Base-by-base conservation (phyloP, 2,888 invertebrate genomes). In the Agrotis exclamationis region DNA sequence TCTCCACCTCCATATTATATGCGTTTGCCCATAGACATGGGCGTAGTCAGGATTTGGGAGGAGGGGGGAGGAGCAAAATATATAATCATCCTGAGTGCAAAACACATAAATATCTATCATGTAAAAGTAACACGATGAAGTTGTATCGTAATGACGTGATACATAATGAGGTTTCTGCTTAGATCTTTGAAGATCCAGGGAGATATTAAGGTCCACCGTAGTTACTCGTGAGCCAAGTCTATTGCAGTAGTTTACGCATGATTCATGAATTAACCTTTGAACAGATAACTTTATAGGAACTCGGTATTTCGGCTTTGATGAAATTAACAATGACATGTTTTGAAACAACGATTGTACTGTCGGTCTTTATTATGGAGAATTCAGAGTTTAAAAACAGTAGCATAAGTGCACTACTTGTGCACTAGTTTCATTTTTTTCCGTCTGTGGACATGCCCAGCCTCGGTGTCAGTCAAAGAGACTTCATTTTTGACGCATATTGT, bases 41-140 rank as follows among this genome's bases (percentile, higher is more conserved):
- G 87, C 86, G 86, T 84, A 74, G 60, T 80, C 77, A 68, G 82
- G 79, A 70, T 66, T 73, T 64, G 63, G 63, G 54, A 81, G 69
- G 74, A 67, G 63, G 67, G 85, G 75, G 85, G 83, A 80, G 83
- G 85, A 65, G 83, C 75, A 69, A 73, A 65, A 75, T 54, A 68
- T 65, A 78, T 78, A 82, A 68, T 82, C 53, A 69, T 67, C 48
- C 64, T 72, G 70, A 58, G 63, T 67, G 68, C 51, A 56, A 54
- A 59, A 64, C 24, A 28, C 47, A 63, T 72, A 75, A 59, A 80
- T 33, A 65, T 63, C n/a, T 33, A 65, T 63, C n/a, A 44, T 62
- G 47, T 60, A 67, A 80, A 80, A 57, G 33, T 59, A 33, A 68
- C 28, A 48, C 44, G 16, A 51, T 22, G 13, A 50, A 28, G 6